Conservation (phyloP, 2,113 vertebrate species). For the Erythrocercus mccallii region DNA sequence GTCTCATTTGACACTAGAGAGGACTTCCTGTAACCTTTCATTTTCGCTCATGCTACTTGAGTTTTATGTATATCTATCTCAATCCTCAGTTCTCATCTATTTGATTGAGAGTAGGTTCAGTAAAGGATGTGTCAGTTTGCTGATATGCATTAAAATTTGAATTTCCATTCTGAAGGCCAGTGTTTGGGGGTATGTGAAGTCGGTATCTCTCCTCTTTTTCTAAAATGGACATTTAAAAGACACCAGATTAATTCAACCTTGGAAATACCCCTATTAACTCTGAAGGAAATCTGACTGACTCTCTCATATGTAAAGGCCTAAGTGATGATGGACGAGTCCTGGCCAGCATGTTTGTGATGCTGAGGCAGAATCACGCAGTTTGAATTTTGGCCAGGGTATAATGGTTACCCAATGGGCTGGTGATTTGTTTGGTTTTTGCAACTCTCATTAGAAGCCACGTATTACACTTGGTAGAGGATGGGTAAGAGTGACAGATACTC, state of each 20-base stretch:
- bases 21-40: not conserved
- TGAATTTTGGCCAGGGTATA: not conserved
- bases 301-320: not conserved
- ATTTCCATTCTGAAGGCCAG: not conserved
- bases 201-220: not conserved
- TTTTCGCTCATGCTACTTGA: not conserved
- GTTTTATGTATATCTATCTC: not conserved
- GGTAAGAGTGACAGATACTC: not conserved
- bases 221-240: not conserved
- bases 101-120: not conserved
- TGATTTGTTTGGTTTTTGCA: not conserved
- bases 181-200: not conserved
- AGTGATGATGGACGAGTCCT: not conserved
- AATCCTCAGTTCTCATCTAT: not conserved
- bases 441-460: not conserved
- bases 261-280: not conserved
- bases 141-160: not conserved
- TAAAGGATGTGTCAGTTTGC: not conserved
- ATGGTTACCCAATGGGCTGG: not conserved
- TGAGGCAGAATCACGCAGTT: not conserved
- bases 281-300: not conserved
- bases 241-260: not conserved
- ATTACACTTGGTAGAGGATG: not conserved
- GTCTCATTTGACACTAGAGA: not conserved
- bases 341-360: not conserved